Evolutionary conservation across 2,888 invertebrate genomes (phyloP).

Genomic region (Lasius fuliginosus): DNA sequence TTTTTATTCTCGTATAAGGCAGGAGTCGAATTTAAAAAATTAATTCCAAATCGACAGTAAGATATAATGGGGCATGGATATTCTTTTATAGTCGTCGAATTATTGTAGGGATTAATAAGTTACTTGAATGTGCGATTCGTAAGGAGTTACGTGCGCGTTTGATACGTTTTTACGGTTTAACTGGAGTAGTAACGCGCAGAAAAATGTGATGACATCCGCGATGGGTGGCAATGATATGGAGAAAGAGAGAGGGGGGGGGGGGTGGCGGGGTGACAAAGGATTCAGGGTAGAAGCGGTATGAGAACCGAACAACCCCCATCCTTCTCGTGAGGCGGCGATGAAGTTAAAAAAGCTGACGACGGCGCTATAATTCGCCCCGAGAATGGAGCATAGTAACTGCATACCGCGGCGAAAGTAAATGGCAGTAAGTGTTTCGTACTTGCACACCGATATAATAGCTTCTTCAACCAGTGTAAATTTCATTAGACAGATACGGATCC

Average conservation of each 20-base stretch:
- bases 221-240: conserved; percentile 55
- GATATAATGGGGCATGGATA: background rate
- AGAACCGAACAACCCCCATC: conserved; percentile 21
- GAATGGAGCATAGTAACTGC: conserved; percentile 64
- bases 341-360: conserved; percentile 79
- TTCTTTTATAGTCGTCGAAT: background rate
- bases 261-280: background rate
- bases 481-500: conserved; percentile 12
- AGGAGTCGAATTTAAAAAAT: background rate
- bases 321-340: conserved; percentile 58
- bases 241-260: conserved; percentile 26
- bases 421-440: conserved; percentile 68
- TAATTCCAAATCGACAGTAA: background rate
- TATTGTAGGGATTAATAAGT: conserved; percentile 71
- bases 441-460: background rate
- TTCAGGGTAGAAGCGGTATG: background rate
- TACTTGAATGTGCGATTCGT: conserved; percentile 53
- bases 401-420: conserved; percentile 66
- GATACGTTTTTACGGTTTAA: conserved; percentile 38
- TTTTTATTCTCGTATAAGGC: background rate
- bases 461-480: conserved; percentile 14
- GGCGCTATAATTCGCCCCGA: conserved; percentile 58
- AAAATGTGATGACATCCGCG: conserved; percentile 50
- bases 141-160: conserved; percentile 54
- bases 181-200: conserved; percentile 34